Base-by-base conservation (phyloP, 2,113 vertebrate genomes). In the Carollia perspicillata region DNA sequence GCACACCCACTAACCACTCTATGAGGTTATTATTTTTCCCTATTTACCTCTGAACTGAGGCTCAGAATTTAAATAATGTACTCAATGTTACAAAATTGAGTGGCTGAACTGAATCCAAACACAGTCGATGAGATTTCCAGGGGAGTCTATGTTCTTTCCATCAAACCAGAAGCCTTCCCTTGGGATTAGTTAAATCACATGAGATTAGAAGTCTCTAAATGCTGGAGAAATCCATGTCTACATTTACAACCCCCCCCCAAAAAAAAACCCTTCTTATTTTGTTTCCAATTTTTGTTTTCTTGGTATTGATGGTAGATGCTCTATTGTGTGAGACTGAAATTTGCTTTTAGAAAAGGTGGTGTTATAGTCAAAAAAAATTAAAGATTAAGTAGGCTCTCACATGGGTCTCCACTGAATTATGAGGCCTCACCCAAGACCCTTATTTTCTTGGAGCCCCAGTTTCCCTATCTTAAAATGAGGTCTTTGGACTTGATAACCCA, bases 91-190 rank as follows among this genome's bases (percentile, higher is more conserved):
- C 16, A 90, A 86, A 92, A 65, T 3, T 55, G 20, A 79, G 68
- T n/a, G 26, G 20, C 37, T 95, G n/a, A 90, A 95, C 77, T 60
- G 30, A 92, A 78, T 74, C 63, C 42, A 55, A 92, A 88, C 23
- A 51, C 10, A 47, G 12, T 55, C 51, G 26, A 3, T 84, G 23
- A 94, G 69, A 80, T 22, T 89, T 86, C 40, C 37, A 71, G 78
- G 35, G 5, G 51, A 84, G 22, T 75, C 42, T 72, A 5, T 30
- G 40, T 9, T 86, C 89, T 72, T 60, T 22, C 60, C 14, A 60
- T 22, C 14, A 68, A 89, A 66, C 10, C 49, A 60, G 30, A 68
- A 53, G 17, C 5, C 20, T 60, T 85, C 23, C 18, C 33, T 85
- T 89, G 63, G 86, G 26, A 77, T 60, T 26, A 40, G 69, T 81